Evolutionary conservation across 2,888 invertebrate species (phyloP), one percentile per base, ranked within the genome.

Genomic region (Thumatha senex): DNA sequence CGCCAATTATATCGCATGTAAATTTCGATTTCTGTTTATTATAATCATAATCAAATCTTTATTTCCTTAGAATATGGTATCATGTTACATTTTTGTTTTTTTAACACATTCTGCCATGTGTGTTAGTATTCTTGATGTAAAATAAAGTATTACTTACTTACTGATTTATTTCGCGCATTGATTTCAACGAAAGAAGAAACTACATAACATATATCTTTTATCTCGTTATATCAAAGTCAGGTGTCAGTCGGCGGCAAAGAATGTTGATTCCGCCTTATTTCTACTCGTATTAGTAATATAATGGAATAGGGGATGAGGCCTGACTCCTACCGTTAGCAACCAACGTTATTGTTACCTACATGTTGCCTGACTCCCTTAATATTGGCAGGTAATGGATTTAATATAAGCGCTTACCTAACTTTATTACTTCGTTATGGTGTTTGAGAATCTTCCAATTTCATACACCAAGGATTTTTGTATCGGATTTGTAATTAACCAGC

Each of bases 231-330:
- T 61, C 58, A 63, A 62, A 52, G 46, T 62, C 51, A 56, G 51
- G 51, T 52, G 51, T n/a, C 30, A 49, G 15, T 42, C 48, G 50
- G 46, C 13, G 29, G 40, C 49, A 40, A 36, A 40, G 54, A 50
- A 15, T 47, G 49, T 38, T 46, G 13, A 48, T 46, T 52, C 48
- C 40, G 29, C 45, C 51, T 55, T 60, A 63, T 55, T 52, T 54
- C 60, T 63, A n/a, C n/a, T n/a, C n/a, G n/a, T n/a, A 52, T 57
- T 54, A 52, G 49, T 52, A 50, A 46, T 63, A 59, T 62, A 59
- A 54, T 56, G 46, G 47, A 55, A 61, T 48, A 41, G 40, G 57
- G 51, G 57, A 62, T 58, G 47, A 58, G 53, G 45, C 46, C 46
- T 33, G 13, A 30, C 39, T 48, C 14, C 47, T 40, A 51, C 10